Conservation (phyloP, 1,140 invertebrate genomes). For the Steinernema feltiae region DNA sequence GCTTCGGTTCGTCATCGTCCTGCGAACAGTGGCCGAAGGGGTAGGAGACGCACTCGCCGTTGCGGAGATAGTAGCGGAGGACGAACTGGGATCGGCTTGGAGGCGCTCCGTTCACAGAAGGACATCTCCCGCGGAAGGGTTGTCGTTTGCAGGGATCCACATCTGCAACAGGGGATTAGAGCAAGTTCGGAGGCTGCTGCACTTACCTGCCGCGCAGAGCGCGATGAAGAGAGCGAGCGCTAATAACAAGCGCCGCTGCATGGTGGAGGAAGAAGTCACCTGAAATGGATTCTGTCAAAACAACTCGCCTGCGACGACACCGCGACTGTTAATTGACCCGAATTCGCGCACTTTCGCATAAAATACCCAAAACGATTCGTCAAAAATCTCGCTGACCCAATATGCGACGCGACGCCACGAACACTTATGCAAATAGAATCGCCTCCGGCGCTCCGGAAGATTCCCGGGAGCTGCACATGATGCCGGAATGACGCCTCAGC, state of each 20-base stretch:
- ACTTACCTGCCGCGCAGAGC: background rate
- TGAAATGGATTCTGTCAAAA: constrained; percentile 9
- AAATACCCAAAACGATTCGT: background rate
- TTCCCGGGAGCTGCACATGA: background rate
- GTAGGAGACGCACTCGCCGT: constrained; percentile 56
- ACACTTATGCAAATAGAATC: background rate
- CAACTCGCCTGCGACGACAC: background rate
- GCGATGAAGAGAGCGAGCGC: background rate
- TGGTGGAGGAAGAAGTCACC: background rate
- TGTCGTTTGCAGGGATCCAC: constrained; percentile 58
- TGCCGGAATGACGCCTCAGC: background rate
- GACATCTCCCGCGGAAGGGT: constrained; percentile 54
- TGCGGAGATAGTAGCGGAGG: constrained; percentile 52
- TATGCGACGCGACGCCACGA: background rate
- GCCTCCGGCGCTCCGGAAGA: background rate
- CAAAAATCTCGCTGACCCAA: background rate
- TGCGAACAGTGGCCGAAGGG: constrained; percentile 55
- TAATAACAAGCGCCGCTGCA: constrained; percentile 1
- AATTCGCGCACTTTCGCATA: background rate
- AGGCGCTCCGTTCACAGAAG: constrained; percentile 33
- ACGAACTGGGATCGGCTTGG: constrained; percentile 56
- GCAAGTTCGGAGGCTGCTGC: background rate
- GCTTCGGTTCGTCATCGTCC: constrained; percentile 51
- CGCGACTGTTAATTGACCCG: background rate
- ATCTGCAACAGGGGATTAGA: constrained; percentile 6